phyloP scores from a whole-genome alignment of 2,888 invertebrate species.

The Lordiphosa fenestrarum region DNA sequence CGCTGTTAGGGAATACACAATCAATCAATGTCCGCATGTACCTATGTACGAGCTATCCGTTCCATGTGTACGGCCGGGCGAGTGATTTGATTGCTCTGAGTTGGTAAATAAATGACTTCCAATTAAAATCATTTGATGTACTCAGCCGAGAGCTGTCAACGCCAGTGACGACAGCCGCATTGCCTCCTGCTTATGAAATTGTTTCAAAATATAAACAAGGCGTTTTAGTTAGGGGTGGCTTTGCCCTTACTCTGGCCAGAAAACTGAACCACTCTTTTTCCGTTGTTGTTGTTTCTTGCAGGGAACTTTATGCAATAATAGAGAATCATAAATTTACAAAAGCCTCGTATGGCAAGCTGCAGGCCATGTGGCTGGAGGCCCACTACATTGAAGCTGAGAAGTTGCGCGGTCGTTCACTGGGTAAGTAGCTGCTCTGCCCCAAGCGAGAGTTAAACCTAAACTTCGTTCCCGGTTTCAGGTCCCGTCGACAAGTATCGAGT shows the following conservation, averaged over 20 bases:
- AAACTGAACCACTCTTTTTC: background rate
- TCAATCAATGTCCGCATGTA: background rate
- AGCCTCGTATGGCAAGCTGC: conserved; percentile 92
- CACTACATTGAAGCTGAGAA: conserved; percentile 97
- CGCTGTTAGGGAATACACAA: conserved; percentile 1
- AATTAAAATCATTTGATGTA: conserved; percentile 69
- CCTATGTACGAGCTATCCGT: conserved; percentile 4
- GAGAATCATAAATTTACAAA: conserved; percentile 95
- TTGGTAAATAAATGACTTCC: conserved; percentile 64
- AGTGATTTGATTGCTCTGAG: conserved; percentile 70
- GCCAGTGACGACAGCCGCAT: conserved; percentile 46
- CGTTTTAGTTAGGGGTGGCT: conserved; percentile 5
- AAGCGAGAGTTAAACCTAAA: no score
- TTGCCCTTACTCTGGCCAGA: background rate
- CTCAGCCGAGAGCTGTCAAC: conserved; percentile 60
- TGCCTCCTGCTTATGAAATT: conserved; percentile 60
- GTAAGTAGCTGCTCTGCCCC: no score
- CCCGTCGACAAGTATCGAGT: conserved; percentile 97
- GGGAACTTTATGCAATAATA: conserved; percentile 93
- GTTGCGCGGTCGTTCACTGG: conserved; percentile 92
- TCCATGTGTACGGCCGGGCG: conserved; percentile 28
- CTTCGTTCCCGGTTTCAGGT: conserved; percentile 76
- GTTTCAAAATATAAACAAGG: conserved; percentile 58
- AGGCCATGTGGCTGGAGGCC: conserved; percentile 96
- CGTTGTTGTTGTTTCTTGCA: conserved; percentile 40